Conservation (phyloP, 2,113 vertebrate species). For the Paratilapia polleni region DNA sequence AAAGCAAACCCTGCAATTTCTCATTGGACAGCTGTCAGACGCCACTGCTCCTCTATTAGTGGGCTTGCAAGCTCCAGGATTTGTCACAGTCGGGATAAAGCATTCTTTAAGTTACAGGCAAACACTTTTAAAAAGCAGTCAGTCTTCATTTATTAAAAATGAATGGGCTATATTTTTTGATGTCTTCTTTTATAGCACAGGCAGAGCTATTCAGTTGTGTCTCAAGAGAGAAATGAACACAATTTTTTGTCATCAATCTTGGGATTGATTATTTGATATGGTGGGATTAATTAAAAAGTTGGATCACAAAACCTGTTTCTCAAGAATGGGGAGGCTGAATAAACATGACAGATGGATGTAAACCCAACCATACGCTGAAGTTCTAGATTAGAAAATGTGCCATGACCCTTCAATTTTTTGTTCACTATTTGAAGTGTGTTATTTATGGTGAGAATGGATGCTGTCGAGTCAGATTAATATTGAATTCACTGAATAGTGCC, state of each 20-base stretch:
- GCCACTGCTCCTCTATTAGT: slow-evolving; percentile 65
- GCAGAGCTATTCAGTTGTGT: slow-evolving; percentile 4
- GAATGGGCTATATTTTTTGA: slow-evolving; percentile 19
- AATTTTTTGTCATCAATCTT: slow-evolving; percentile 31
- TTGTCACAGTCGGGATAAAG: slow-evolving; percentile 63
- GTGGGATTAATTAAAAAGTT: slow-evolving; percentile 35
- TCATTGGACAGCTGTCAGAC: slow-evolving; percentile 74
- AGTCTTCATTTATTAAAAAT: slow-evolving; percentile 43
- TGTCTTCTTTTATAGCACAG: slow-evolving; percentile 13
- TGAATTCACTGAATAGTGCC: slow-evolving; percentile 62
- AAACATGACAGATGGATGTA: slow-evolving; percentile 32
- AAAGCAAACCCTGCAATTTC: slow-evolving; percentile 70
- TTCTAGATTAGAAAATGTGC: slow-evolving; percentile 51
- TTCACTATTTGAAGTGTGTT: slow-evolving; percentile 66
- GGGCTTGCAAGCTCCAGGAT: slow-evolving; percentile 38
- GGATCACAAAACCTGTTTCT: slow-evolving; percentile 21
- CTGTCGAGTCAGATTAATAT: slow-evolving; percentile 74
- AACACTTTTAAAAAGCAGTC: slow-evolving; percentile 42
- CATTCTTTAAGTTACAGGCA: slow-evolving; percentile 49
- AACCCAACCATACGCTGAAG: slow-evolving; percentile 17
- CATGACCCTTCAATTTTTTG: slow-evolving; percentile 50
- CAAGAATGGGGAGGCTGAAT: neutral
- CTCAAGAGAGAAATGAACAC: slow-evolving; percentile 7
- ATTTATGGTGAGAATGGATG: slow-evolving; percentile 72
- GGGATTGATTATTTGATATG: slow-evolving; percentile 46